A percentile compares a stretch with the other conserved stretches of the same genome.
Conservation (phyloP, 2,888 invertebrate species). For the Drosophila macrothrix region DNA sequence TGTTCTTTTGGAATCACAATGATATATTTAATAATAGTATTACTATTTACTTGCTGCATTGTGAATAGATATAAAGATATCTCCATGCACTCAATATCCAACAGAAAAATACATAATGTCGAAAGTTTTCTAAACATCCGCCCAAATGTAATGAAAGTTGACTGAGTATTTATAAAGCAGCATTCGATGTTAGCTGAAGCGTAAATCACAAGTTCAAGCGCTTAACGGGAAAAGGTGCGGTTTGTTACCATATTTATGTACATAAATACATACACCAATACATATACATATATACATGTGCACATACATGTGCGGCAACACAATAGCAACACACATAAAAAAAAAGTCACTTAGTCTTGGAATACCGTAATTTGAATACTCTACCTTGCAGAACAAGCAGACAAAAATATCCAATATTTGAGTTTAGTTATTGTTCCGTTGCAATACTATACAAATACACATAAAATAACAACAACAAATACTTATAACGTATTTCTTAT, state of each 20-base stretch:
- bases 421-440: neutral
- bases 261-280: neutral
- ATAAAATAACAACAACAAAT: too few relatives aligned
- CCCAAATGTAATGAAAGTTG: neutral
- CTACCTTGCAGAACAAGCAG: neutral
- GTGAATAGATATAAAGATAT: neutral
- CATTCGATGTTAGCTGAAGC: constrained; percentile 57
- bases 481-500: neutral
- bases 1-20: neutral
- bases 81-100: neutral
- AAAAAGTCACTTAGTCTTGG: neutral
- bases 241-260: constrained; percentile 39
- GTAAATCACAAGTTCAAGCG: constrained; percentile 62
- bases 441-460: neutral
- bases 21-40: neutral
- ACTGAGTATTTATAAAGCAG: neutral
- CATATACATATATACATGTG: neutral
- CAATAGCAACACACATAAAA: neutral
- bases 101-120: neutral
- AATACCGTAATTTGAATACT: neutral
- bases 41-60: neutral
- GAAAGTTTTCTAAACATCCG: neutral
- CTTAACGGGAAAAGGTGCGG: constrained; percentile 74
- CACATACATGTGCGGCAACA: neutral
- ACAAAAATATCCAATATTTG: neutral